phyloP scores from a whole-genome alignment of 1,140 invertebrate species.

The Lordiphosa collinella region DNA sequence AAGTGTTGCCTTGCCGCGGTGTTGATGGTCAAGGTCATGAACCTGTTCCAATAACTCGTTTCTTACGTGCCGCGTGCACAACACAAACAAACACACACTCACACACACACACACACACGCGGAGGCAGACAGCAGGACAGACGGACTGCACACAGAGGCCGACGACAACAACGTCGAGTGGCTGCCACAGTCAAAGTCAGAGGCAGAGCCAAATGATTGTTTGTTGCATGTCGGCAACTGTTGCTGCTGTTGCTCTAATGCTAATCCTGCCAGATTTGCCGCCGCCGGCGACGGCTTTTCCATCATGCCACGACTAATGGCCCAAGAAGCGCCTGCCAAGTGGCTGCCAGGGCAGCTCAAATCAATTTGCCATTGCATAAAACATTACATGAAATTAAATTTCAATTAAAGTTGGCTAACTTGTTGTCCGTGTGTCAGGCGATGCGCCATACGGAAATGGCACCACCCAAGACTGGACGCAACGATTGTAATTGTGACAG shows the following conservation, averaged over 20 bases:
- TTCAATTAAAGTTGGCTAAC: conserved; percentile 60
- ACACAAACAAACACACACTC: conserved; percentile 26
- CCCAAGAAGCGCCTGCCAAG: conserved; percentile 12
- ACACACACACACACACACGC: conserved; percentile 23
- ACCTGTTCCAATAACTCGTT: conserved; percentile 78
- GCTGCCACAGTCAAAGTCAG: not conserved
- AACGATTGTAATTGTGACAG: conserved; percentile 4
- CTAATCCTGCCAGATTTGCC: conserved; percentile 60
- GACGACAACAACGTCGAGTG: conserved; percentile 7
- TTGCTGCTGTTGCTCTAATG: conserved; percentile 47
- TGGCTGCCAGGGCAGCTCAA: conserved; percentile 20
- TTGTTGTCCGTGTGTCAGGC: conserved; percentile 16
- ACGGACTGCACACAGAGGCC: conserved; percentile 4
- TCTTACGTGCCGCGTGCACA: conserved; percentile 59
- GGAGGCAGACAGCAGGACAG: conserved; percentile 11
- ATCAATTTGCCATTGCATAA: conserved; percentile 61
- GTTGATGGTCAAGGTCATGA: conserved; percentile 79
- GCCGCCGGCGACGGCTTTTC: conserved; percentile 15
- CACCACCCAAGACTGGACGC: not conserved
- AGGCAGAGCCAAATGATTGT: conserved; percentile 58
- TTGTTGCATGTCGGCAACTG: conserved; percentile 58
- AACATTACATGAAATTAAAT: conserved; percentile 65
- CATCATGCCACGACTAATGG: conserved; percentile 56
- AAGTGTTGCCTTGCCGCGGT: conserved; percentile 52
- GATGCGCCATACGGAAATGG: conserved; percentile 52